These are phyloP conservation scores for Bembecia ichneumoniformis DNA, from an alignment of 2,888 invertebrate genomes.

Conservation along the genomic window DNA sequence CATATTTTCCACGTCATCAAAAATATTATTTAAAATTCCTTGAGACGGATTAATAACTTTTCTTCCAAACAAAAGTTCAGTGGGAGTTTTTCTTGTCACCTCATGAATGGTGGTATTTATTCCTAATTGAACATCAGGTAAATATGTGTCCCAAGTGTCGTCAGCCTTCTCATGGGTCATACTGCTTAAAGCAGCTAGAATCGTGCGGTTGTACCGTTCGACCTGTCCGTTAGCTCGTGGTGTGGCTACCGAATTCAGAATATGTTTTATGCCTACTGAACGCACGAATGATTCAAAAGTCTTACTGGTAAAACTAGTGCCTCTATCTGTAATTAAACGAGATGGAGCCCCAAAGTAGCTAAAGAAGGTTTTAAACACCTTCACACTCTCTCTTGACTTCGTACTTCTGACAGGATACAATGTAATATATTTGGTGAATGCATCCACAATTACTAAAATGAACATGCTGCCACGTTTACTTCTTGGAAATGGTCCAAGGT, in stretches of 20 bases:
- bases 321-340: slow-evolving; percentile 5
- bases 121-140: slow-evolving; percentile 8
- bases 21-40: background rate
- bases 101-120: slow-evolving; percentile 9
- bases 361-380: background rate
- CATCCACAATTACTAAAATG: slow-evolving; percentile 4
- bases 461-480: slow-evolving; percentile 8
- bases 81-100: slow-evolving; percentile 3
- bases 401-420: slow-evolving; percentile 3
- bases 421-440: slow-evolving; percentile 6
- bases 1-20: background rate
- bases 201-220: slow-evolving; percentile 10
- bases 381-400: slow-evolving; percentile 2
- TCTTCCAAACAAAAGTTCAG: background rate
- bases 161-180: background rate
- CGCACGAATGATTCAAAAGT: slow-evolving; percentile 1
- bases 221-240: slow-evolving; percentile 10
- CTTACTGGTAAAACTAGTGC: slow-evolving; percentile 6
- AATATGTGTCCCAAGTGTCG: background rate
- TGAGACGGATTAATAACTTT: background rate
- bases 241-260: slow-evolving; percentile 8
- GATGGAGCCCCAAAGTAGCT: slow-evolving; percentile 7
- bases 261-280: slow-evolving; percentile 2
- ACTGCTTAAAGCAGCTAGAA: background rate
- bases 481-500: slow-evolving; percentile 30